These are phyloP conservation scores for Lamellibrachia luymesi DNA, from an alignment of 1,140 invertebrate species.

Conservation along the genomic window DNA sequence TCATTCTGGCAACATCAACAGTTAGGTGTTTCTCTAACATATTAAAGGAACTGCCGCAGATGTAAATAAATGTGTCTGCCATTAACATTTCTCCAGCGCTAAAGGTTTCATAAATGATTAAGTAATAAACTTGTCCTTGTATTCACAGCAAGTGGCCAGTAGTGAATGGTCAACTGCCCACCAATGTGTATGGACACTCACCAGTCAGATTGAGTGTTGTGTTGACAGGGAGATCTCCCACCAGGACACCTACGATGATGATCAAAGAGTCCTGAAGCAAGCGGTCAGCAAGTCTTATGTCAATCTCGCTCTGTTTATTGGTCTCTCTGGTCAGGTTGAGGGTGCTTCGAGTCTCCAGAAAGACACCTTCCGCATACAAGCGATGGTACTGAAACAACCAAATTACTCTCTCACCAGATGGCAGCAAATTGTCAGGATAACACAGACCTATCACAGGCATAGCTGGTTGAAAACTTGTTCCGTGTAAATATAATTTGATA, in stretches of 20 bases:
- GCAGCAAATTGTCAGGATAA: not conserved
- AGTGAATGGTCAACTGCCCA: not conserved
- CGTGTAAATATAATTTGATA: no score
- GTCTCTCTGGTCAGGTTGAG: not conserved
- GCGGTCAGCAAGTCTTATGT: not conserved
- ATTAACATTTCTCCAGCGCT: no score
- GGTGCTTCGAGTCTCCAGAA: not conserved
- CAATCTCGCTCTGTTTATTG: not conserved
- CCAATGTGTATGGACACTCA: not conserved
- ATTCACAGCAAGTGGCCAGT: no score
- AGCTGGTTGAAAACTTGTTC: no score
- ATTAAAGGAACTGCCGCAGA: no score
- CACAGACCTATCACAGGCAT: no score
- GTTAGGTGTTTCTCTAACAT: no score
- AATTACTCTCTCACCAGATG: not conserved
- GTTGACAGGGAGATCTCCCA: conserved; percentile 7
- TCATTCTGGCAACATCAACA: no score
- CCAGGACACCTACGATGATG: not conserved
- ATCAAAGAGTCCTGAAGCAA: not conserved
- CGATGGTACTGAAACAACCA: not conserved
- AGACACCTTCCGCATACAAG: not conserved
- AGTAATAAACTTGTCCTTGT: no score
- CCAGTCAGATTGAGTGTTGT: conserved; percentile 13
- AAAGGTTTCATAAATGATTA: no score
- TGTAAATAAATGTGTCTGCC: no score